Percentiles rank a stretch among this genome's conserved stretches.
phyloP scores from a whole-genome alignment of 1,140 invertebrate species.

The Saccostrea echinata region DNA sequence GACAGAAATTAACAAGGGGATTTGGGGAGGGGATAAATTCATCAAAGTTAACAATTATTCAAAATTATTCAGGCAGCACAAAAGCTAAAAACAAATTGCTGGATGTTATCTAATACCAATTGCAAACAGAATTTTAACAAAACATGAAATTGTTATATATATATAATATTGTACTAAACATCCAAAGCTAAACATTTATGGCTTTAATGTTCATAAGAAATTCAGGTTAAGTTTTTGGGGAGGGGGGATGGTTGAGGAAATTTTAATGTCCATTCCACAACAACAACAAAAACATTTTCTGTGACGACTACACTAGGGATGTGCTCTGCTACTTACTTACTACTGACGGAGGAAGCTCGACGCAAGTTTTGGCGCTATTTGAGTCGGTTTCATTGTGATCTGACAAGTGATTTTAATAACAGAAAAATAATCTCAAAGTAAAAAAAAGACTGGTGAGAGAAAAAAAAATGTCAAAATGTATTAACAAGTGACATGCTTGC shows the following conservation, averaged over 20 bases:
- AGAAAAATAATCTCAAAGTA: conserved; percentile 25
- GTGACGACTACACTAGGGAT: conserved; percentile 23
- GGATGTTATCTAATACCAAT: neutral
- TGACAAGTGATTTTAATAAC: conserved; percentile 41
- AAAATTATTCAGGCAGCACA: neutral
- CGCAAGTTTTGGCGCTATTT: conserved; percentile 29
- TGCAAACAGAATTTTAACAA: neutral
- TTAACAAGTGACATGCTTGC: conserved; percentile 27
- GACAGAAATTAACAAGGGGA: conserved; percentile 14
- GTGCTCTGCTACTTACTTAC: conserved; percentile 35
- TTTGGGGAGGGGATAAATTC: neutral
- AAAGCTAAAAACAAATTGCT: neutral
- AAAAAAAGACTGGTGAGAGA: conserved; percentile 18
- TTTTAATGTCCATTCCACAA: conserved; percentile 8
- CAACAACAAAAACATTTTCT: neutral
- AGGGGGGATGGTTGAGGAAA: neutral
- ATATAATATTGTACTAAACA: neutral
- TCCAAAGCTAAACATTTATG: neutral
- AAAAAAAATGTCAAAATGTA: neutral
- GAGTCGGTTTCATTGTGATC: conserved; percentile 31
- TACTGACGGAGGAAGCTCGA: conserved; percentile 30
- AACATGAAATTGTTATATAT: neutral
- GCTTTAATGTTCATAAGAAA: neutral
- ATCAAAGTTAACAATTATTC: neutral
- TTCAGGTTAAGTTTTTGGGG: neutral